A percentile compares a stretch with the other conserved stretches of the same genome.
phyloP scores from a whole-genome alignment of 2,797 vertebrate genomes.

The Phataginus tricuspis region DNA sequence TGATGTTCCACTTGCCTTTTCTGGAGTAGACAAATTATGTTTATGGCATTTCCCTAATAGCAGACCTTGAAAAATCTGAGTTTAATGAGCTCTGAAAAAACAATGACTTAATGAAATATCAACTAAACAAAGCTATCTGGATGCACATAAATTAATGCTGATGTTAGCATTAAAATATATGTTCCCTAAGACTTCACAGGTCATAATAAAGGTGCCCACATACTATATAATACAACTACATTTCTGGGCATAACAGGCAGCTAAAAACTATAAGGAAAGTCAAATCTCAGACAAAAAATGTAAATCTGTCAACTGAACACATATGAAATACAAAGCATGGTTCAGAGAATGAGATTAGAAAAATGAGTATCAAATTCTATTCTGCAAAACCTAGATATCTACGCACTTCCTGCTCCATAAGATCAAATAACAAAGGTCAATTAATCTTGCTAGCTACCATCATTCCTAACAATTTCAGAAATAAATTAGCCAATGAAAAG shows the following conservation, averaged over 20 bases:
- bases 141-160: constrained; percentile 71
- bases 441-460: not conserved
- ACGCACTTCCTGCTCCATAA: not conserved
- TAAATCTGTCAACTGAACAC: constrained; percentile 59
- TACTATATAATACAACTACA: not conserved
- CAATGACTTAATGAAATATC: constrained; percentile 69
- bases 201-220: constrained; percentile 44
- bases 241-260: constrained; percentile 8
- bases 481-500: constrained; percentile 20
- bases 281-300: constrained; percentile 59
- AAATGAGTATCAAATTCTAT: not conserved
- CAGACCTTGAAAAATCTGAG: constrained; percentile 74
- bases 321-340: constrained; percentile 19
- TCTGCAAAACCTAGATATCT: not conserved
- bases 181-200: constrained; percentile 53
- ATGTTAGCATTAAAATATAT: constrained; percentile 65
- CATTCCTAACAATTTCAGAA: constrained; percentile 13
- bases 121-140: constrained; percentile 71
- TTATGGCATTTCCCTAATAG: constrained; percentile 78
- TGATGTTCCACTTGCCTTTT: constrained; percentile 80
- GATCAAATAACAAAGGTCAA: not conserved
- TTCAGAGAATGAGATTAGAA: constrained; percentile 31
- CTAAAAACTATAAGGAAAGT: constrained; percentile 38
- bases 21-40: constrained; percentile 76
- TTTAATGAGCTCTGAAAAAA: constrained; percentile 74